These are phyloP conservation scores for Hyppa rectilinea DNA, from an alignment of 2,888 invertebrate species.

Conservation along the genomic window DNA sequence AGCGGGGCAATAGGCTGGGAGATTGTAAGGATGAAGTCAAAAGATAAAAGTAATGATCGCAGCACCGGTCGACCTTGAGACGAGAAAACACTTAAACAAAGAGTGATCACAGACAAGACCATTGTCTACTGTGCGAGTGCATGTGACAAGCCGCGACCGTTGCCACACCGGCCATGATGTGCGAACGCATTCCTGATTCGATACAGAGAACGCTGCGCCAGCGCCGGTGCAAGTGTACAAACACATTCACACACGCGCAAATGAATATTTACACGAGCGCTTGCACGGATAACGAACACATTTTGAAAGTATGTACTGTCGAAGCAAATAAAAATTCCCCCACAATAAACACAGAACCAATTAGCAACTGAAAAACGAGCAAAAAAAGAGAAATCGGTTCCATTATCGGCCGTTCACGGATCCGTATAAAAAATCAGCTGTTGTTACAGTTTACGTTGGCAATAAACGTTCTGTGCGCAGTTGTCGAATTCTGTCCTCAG, in stretches of 20 bases:
- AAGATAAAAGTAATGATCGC: constrained; percentile 66
- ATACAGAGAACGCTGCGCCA: constrained; percentile 72
- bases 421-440: constrained; percentile 76
- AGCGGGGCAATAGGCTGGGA: constrained; percentile 64
- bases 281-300: constrained; percentile 57
- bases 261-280: constrained; percentile 63
- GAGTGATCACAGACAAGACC: constrained; percentile 73
- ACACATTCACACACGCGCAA: constrained; percentile 63
- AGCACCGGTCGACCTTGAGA: constrained; percentile 79
- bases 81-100: constrained; percentile 81
- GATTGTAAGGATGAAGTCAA: constrained; percentile 56
- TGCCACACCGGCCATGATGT: constrained; percentile 75
- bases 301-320: constrained; percentile 72
- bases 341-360: constrained; percentile 76
- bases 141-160: constrained; percentile 72
- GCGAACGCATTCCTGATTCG: constrained; percentile 87
- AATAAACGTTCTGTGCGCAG: constrained; percentile 70
- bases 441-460: constrained; percentile 79
- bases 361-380: constrained; percentile 78
- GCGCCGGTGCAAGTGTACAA: constrained; percentile 62
- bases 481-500: constrained; percentile 72
- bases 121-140: constrained; percentile 70
- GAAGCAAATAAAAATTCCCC: constrained; percentile 69
- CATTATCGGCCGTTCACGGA: constrained; percentile 78
- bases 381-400: constrained; percentile 85